phyloP scores from a whole-genome alignment of 2,113 vertebrate genomes.

The Vulpes vulpes region DNA sequence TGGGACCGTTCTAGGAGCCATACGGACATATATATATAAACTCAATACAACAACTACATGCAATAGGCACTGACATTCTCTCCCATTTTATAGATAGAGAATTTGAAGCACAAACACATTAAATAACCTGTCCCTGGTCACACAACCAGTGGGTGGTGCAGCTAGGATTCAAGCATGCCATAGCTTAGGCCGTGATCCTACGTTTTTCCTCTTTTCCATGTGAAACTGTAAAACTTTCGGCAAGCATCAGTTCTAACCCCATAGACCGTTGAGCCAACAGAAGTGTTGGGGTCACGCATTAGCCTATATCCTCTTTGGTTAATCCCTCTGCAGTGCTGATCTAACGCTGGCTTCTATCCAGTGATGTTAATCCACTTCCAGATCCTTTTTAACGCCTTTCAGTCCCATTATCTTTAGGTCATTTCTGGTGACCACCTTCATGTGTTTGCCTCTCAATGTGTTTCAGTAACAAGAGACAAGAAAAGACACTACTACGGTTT shows the following conservation, averaged over 20 bases:
- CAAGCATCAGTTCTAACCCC: background rate
- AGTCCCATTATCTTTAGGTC: background rate
- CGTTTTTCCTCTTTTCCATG: background rate
- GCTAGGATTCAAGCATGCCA: background rate
- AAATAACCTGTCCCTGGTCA: background rate
- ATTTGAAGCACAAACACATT: background rate
- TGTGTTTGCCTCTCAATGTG: background rate
- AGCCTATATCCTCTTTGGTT: background rate
- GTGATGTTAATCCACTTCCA: conserved; percentile 46
- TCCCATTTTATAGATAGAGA: conserved; percentile 43
- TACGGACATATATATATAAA: background rate
- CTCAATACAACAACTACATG: background rate
- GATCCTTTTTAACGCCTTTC: conserved; percentile 55
- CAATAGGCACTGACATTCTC: background rate
- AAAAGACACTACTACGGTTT: background rate
- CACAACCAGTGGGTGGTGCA: background rate
- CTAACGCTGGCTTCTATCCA: conserved; percentile 65
- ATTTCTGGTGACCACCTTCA: background rate
- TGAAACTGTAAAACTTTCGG: background rate
- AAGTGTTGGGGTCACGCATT: background rate
- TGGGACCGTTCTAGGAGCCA: background rate
- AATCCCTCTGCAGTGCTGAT: conserved; percentile 68
- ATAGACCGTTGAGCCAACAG: background rate
- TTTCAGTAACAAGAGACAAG: background rate
- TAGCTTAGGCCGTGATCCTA: background rate